Base-by-base conservation (phyloP, 1,140 invertebrate species). In the Hypsibius dujardini region DNA sequence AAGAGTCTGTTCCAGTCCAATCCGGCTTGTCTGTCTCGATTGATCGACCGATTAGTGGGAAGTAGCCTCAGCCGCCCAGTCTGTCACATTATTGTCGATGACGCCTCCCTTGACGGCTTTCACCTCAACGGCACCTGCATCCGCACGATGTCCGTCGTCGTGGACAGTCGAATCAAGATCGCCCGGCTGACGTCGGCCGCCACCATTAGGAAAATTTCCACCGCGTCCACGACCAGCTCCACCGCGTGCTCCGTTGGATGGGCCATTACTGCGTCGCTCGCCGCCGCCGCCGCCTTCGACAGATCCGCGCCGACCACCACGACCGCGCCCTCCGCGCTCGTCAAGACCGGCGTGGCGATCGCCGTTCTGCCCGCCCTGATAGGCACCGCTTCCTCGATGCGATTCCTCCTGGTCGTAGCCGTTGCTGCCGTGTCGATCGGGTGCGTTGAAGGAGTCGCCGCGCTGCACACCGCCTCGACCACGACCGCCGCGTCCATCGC, bases 281-380 rank as follows among this genome's bases (percentile, higher is more conserved):
- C 45, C 72, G 62, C 59, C 69, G 47, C 77, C 75, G 46, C 77
- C 73, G 50, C 76, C 72, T 3, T 76, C 76, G 69, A 75, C 60
- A 12, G 78, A 77, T 50, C 79, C 74, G 42, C 79, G 77, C 42
- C 80, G 74, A 15, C 78, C 73, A 46, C 75, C 73, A 47, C 75
- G 67, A 47, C 73, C 71, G 15, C 74, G 73, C 69, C 71, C 47
- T 28, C 70, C 70, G 12, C 75, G 70, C 12, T 79, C 78, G 70
- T 77, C 76, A 56, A 7, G 7, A 56, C 50, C 7, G n/a, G 7
- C 50, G 7, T 7, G 50, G 7, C 50, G 7, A 56, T n/a, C 50
- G 7, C 50, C 7, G 50, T 56, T 56, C n/a, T 56, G 50, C 7
- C 50, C 7, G 50, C 50, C n/a, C 7, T 56, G n/a, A 56, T n/a